Conservation (phyloP, 2,113 vertebrate species). For the Carlito syrichta region DNA sequence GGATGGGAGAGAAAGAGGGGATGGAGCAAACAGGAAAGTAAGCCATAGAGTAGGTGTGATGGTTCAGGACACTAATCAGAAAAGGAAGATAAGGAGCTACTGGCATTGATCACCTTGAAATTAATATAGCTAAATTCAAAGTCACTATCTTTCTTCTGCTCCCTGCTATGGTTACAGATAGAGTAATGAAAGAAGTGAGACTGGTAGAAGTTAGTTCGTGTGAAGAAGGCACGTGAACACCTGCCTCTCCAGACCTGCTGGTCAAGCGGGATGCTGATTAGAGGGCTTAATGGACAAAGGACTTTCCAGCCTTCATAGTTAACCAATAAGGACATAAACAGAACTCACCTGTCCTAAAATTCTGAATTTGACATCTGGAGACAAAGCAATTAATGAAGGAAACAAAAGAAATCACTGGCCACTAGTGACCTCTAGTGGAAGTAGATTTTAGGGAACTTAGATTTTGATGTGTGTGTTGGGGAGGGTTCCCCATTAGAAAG, state of each 20-base stretch:
- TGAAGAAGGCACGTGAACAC: background rate
- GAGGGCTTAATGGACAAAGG: background rate
- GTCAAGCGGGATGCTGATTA: background rate
- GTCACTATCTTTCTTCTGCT: background rate
- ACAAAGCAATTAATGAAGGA: background rate
- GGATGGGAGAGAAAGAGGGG: background rate
- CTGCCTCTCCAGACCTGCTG: background rate
- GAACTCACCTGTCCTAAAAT: background rate
- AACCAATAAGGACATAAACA: background rate
- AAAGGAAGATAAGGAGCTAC: background rate
- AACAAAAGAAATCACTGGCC: slow-evolving; percentile 7
- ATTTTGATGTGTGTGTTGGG: background rate
- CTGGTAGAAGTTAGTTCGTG: background rate
- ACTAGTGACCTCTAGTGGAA: slow-evolving; percentile 77
- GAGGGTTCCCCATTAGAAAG: background rate
- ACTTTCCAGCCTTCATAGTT: background rate
- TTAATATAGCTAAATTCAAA: too few relatives aligned
- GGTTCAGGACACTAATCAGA: background rate
- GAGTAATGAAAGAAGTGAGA: background rate
- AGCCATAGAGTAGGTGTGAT: background rate
- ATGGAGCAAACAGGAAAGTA: background rate
- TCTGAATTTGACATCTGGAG: background rate
- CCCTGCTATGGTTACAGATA: background rate
- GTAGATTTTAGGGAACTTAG: background rate
- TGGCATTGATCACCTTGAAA: background rate